Base-by-base conservation (phyloP, 2,888 invertebrate genomes). In the Thecophora atra region DNA sequence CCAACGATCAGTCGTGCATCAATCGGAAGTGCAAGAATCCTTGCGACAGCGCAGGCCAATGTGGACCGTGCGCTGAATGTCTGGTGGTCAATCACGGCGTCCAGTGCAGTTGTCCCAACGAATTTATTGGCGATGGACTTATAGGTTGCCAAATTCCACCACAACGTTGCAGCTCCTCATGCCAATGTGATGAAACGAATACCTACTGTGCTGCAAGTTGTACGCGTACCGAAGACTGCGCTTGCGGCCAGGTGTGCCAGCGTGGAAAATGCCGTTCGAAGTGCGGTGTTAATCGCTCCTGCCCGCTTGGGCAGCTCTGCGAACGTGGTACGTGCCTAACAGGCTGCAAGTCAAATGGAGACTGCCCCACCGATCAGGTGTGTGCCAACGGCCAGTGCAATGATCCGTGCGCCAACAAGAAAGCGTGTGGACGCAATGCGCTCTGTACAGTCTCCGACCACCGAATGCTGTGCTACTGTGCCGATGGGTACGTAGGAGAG, bases 51-150 rank as follows among this genome's bases (percentile, higher is more conserved):
- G 89, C 88, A 15, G 90, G 90, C 68, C 89, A 91, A 68, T 96
- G 96, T 83, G 96, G 96, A 63, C 89, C 91, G 63, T 96, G 96
- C 83, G 94, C 96, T 21, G 90, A 91, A 68, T 96, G 96, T 80
- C 89, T 91, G 80, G 95, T 95, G 3, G 89, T 92, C 70, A 94
- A 94, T 83, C 96, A 96, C 82, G 91, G 93, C 37, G 92, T 93
- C 0, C 94, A 94, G 81, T 97, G 97, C 82, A 94, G 92, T 81
- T 97, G 97, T 79, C 92, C 94, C 3, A 88, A 90, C 65, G 92
- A 93, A 81, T 94, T 92, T 79, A 89, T 93, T 51, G 96, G 96
- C 0, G 94, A 96, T 86, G 93, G 96, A 3, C 88, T 94, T 6
- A 90, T 92, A 1, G 91, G 92, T 77, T 97, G 97, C 81, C 90